Base-by-base conservation (phyloP, 53 echinoderm and acorn worm genomes). In the Patiria pectinifera region DNA sequence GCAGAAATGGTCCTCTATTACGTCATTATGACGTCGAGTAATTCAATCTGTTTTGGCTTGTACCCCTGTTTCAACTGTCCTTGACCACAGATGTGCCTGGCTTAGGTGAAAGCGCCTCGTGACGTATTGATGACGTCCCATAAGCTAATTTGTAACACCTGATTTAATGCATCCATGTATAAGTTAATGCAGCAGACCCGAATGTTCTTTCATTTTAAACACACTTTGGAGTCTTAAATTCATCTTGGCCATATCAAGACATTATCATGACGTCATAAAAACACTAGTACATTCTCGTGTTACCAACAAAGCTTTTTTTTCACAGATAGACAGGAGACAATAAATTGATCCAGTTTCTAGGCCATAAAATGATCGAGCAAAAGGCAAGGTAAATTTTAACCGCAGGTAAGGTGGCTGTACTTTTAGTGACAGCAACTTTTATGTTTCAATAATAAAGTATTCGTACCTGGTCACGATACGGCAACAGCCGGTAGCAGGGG, bases 401-500 rank as follows among this genome's bases (percentile, higher is more conserved):
- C 59, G 21, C 59, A 18, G 90, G 24, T 2, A 24, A 82, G 82
- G 74, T 75, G 71, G 48, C 48, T 86, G 48, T 86, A 75, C 86
- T 86, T 84, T 86, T 23, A 35, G 72, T 48, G 79, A 78, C 45
- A 11, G 76, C 15, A 4, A 13, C 14, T 78, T 24, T 80, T 69
- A 45, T 62, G 25, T 45, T 85, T 45, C 62, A 87, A 25, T 48
- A 45, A 47, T 86, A 26, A 86, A 45, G 10, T 49, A 53, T 6
- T 74, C 95, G 76, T 77, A 99, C 97, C 99, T 99, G 99, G 88
- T 99, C 99, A 74, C 96, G 91, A 69, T 95, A 99, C 45, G 99
- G 97, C 48, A 99, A 90, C 69, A 99, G 91, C 62, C 95, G 92
- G 92, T 95, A 99, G 89, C 97, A 99, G 8, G 99, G 97, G 78